Evolutionary conservation across 2,888 invertebrate species (phyloP).

Genomic region (Trileptium ribeirensis): DNA sequence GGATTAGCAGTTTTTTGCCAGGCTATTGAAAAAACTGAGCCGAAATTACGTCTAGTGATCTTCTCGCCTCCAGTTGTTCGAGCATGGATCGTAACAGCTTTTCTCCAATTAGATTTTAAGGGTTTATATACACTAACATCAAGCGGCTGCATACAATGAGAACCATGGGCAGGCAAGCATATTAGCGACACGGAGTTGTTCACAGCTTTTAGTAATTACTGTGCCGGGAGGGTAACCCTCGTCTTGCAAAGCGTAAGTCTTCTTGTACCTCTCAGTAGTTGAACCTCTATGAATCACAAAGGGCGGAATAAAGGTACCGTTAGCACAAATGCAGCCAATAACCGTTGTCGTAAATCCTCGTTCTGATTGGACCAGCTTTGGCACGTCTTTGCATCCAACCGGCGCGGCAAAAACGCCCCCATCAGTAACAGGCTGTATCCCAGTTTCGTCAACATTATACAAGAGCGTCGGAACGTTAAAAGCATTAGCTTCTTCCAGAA

Average conservation of each 20-base stretch:
- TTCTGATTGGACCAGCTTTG: not conserved
- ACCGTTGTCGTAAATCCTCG: not conserved
- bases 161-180: not conserved
- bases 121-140: not conserved
- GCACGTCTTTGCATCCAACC: not conserved
- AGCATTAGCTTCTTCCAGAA: not conserved
- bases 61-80: not conserved
- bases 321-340: not conserved
- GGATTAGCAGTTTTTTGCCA: not conserved
- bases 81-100: not conserved
- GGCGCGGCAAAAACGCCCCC: not conserved
- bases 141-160: constrained; percentile 2
- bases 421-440: too few species aligned
- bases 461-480: not conserved
- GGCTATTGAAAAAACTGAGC: not conserved
- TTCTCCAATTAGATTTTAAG: not conserved
- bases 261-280: too few species aligned
- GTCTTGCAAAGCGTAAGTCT: not conserved
- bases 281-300: not conserved
- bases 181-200: not conserved
- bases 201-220: not conserved
- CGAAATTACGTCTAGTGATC: not conserved
- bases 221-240: not conserved
- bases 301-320: not conserved
- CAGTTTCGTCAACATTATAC: not conserved